Conservation (phyloP, 2,113 vertebrate species). For the Notechis scutatus region DNA sequence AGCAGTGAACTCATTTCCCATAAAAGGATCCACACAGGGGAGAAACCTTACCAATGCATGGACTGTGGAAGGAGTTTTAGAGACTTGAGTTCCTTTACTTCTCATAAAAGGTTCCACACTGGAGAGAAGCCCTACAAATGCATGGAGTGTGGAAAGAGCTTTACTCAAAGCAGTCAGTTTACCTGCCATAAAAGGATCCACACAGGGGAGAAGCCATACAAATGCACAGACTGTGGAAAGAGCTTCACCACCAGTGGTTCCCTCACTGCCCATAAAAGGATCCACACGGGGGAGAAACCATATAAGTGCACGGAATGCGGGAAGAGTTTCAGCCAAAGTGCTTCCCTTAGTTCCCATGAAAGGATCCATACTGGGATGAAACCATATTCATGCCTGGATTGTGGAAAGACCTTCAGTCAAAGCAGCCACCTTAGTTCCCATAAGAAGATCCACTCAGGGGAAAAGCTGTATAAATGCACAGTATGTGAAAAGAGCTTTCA, state of each 20-base stretch:
- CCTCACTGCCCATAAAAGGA: not conserved
- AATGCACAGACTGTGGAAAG: not conserved
- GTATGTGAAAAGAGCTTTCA: not conserved
- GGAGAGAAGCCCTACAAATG: not conserved
- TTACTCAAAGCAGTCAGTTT: not conserved
- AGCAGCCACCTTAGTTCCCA: not conserved
- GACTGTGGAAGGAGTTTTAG: not conserved
- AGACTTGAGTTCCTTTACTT: not conserved
- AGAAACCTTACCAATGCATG: not conserved
- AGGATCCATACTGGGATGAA: not conserved
- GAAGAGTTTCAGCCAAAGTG: not conserved
- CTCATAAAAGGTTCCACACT: not conserved
- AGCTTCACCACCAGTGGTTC: not conserved
- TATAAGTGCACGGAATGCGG: not conserved
- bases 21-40: not conserved
- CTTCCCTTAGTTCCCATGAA: not conserved
- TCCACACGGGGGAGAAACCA: not conserved
- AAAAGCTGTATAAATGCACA: not conserved
- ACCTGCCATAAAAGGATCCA: not conserved
- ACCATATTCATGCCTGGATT: not conserved
- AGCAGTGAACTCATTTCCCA: not conserved
- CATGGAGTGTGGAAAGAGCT: not conserved
- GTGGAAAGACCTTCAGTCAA: not conserved
- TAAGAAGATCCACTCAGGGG: not conserved
- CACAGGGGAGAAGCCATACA: not conserved